Percentiles rank a stretch among this genome's conserved stretches.
phyloP scores from a whole-genome alignment of 2,113 vertebrate genomes.

The Lathamus discolor region DNA sequence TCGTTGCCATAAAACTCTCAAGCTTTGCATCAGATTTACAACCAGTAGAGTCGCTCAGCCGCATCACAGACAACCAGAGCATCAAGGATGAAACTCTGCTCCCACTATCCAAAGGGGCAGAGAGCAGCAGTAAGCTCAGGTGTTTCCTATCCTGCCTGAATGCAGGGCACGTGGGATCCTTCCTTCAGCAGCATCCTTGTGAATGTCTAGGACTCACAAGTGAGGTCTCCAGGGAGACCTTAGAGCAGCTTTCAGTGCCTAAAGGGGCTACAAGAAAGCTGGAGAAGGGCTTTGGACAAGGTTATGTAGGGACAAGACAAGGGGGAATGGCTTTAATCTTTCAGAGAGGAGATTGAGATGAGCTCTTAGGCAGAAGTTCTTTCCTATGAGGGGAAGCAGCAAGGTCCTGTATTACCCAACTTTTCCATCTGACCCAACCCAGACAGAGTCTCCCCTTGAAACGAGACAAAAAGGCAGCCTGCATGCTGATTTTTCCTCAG shows the following conservation, averaged over 20 bases:
- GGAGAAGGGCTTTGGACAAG: neutral
- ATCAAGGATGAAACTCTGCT: neutral
- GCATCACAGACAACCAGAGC: neutral
- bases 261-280: neutral
- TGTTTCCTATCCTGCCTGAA: fast-evolving
- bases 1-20: neutral
- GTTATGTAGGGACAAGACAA: neutral
- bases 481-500: neutral
- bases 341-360: neutral
- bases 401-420: neutral
- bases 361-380: neutral
- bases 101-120: neutral
- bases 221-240: neutral
- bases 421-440: neutral
- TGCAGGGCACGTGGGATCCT: fast-evolving
- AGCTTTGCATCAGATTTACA: neutral
- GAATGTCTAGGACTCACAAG: fast-evolving
- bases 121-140: fast-evolving
- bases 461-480: neutral
- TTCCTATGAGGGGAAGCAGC: neutral
- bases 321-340: neutral
- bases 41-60: neutral
- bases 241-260: neutral
- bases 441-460: neutral
- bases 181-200: fast-evolving